A percentile compares a stretch with the other conserved stretches of the same genome.
These are phyloP conservation scores for Iselma pallidipennis DNA, from an alignment of 2,888 invertebrate genomes.

Conservation along the genomic window DNA sequence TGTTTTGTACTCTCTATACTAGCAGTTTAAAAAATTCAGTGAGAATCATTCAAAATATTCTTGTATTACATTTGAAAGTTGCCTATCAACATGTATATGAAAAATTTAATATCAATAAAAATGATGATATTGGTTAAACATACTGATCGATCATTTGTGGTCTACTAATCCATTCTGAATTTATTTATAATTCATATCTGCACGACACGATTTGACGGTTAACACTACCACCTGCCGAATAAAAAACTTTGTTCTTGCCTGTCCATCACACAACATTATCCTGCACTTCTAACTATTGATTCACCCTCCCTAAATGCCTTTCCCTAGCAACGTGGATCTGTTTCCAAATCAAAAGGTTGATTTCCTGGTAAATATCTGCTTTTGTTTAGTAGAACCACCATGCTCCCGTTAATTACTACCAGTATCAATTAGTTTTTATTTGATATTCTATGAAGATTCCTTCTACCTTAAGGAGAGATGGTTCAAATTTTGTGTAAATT, in stretches of 20 bases:
- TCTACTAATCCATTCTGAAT: not conserved
- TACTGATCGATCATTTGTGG: not conserved
- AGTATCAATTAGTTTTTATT: too few relatives aligned
- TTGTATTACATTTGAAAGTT: too few relatives aligned
- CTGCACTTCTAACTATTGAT: not conserved
- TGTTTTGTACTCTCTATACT: conserved; percentile 19
- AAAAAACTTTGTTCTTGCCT: not conserved
- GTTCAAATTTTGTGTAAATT: too few relatives aligned
- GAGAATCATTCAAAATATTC: not conserved
- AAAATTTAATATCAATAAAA: not conserved
- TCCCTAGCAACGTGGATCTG: not conserved
- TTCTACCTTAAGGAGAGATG: too few relatives aligned
- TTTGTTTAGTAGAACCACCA: not conserved
- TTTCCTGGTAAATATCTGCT: not conserved
- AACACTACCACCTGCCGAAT: not conserved
- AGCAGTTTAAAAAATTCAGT: not conserved
- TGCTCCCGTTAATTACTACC: too few relatives aligned
- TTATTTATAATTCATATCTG: not conserved
- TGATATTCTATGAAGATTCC: too few relatives aligned
- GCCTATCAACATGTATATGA: too few relatives aligned
- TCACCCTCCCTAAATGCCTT: not conserved
- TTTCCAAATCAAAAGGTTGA: not conserved
- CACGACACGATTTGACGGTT: not conserved
- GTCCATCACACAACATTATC: not conserved
- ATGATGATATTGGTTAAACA: not conserved